Evolutionary conservation across 2,888 invertebrate genomes (phyloP).

Genomic region (Anthrax anthrax): DNA sequence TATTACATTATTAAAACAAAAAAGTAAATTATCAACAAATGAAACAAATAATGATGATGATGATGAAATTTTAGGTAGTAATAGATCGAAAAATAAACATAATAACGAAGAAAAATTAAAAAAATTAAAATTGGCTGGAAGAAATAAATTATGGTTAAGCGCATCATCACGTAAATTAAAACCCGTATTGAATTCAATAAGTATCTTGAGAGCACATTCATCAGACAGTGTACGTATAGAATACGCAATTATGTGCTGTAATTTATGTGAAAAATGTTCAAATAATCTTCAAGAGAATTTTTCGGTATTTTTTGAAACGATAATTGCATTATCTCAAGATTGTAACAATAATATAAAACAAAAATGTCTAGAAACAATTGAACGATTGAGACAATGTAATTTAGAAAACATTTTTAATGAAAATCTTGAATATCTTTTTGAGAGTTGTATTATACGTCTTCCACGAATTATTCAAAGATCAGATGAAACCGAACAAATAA

Average conservation of each 20-base stretch:
- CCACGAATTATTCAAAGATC: constrained; percentile 51
- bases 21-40: not conserved
- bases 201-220: constrained; percentile 42
- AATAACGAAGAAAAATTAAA: constrained; percentile 17
- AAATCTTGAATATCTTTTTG: constrained; percentile 4
- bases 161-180: constrained; percentile 26
- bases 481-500: constrained; percentile 48
- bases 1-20: constrained; percentile 14
- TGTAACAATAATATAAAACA: constrained; percentile 38
- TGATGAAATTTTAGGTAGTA: constrained; percentile 16
- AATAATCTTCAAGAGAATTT: constrained; percentile 49
- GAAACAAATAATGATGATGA: constrained; percentile 1
- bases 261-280: constrained; percentile 43
- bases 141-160: constrained; percentile 32
- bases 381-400: constrained; percentile 30
- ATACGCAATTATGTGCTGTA: constrained; percentile 42
- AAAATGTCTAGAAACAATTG: constrained; percentile 29
- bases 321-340: constrained; percentile 55
- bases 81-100: constrained; percentile 11
- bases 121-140: constrained; percentile 19
- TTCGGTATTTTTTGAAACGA: constrained; percentile 47
- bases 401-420: constrained; percentile 12
- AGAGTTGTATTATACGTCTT: constrained; percentile 37
- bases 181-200: constrained; percentile 32
- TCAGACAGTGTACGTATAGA: constrained; percentile 47